Evolutionary conservation across 2,888 invertebrate genomes (phyloP).

Genomic region (Ormia ochracea): DNA sequence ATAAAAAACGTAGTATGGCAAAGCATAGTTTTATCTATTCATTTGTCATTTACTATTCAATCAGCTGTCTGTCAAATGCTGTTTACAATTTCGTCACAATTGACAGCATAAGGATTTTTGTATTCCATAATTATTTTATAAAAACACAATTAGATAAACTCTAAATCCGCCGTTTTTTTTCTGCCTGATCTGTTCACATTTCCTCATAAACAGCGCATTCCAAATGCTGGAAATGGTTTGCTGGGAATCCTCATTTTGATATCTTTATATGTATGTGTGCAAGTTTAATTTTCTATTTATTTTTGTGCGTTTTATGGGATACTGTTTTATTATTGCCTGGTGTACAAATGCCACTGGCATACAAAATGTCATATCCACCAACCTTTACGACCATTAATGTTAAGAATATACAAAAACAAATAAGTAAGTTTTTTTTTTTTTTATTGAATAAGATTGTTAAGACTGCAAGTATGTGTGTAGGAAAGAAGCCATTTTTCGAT

Average conservation of each 20-base stretch:
- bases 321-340: slow-evolving; percentile 46
- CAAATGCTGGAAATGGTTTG: no score
- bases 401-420: slow-evolving; percentile 30
- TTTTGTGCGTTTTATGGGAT: slow-evolving; percentile 25
- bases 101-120: no score
- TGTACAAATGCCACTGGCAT: slow-evolving; percentile 37
- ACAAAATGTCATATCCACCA: slow-evolving; percentile 15
- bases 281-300: slow-evolving; percentile 2
- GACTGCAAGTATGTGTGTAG: neutral
- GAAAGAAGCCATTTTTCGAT: neutral
- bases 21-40: no score
- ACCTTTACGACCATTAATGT: slow-evolving; percentile 2
- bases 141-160: no score
- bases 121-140: no score
- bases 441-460: neutral
- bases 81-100: no score
- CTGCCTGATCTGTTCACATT: neutral
- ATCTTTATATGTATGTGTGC: neutral
- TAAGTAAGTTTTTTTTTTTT: neutral
- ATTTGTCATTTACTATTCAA: no score
- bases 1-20: no score
- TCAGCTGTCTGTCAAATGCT: no score
- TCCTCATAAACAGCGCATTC: neutral
- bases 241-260: neutral
- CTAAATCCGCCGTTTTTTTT: neutral